Conservation (phyloP, 2,797 vertebrate species). For the Otus scops region DNA sequence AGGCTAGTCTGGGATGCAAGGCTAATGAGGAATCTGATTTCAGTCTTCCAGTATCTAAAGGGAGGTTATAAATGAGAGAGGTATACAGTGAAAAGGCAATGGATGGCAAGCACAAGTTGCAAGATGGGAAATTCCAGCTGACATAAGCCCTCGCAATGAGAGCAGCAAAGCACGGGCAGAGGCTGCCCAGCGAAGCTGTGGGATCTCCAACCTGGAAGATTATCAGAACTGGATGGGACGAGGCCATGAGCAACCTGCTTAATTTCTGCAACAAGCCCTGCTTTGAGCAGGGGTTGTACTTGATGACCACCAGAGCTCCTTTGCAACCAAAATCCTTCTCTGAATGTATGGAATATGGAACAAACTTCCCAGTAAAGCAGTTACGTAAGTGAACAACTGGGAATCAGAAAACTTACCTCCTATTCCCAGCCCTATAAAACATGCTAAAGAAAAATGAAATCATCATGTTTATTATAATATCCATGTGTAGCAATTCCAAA, state of each 20-base stretch:
- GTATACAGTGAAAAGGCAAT: neutral
- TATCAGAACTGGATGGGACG: neutral
- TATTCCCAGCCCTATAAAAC: neutral
- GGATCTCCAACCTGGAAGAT: neutral
- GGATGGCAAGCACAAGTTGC: neutral
- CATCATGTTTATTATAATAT: neutral
- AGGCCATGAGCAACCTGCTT: neutral
- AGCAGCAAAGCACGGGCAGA: neutral
- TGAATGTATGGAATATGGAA: neutral
- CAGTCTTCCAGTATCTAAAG: neutral
- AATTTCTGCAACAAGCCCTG: neutral
- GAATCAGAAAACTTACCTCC: neutral
- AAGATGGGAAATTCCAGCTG: neutral
- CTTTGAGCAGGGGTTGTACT: neutral
- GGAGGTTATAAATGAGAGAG: neutral
- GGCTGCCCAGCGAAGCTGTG: neutral
- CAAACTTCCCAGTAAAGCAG: neutral
- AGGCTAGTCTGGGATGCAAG: neutral
- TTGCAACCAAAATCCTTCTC: neutral
- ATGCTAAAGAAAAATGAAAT: neutral
- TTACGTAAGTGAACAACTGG: neutral
- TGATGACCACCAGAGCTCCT: neutral
- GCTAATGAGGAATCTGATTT: neutral
- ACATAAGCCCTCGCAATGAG: fast-evolving
- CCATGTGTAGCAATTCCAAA: neutral